These are phyloP conservation scores for Panagrolaimus sp. DNA, from an alignment of 1,140 invertebrate genomes.

Conservation along the genomic window DNA sequence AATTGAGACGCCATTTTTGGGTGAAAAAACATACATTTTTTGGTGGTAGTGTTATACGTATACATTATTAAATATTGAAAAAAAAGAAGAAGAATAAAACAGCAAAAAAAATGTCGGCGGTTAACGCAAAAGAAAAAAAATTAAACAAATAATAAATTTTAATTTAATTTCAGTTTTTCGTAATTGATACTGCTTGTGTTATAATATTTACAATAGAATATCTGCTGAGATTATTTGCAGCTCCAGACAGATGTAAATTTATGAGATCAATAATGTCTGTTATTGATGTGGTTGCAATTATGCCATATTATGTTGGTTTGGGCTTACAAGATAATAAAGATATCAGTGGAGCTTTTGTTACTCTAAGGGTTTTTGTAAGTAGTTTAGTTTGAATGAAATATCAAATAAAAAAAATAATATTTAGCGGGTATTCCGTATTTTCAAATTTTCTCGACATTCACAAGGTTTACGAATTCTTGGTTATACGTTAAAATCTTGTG, in stretches of 20 bases:
- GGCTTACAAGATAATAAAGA: conserved; percentile 64
- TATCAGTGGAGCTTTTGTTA: conserved; percentile 97
- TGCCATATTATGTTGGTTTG: conserved; percentile 93
- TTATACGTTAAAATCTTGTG: conserved; percentile 97
- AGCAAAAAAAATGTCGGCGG: too few relatives aligned
- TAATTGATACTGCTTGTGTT: conserved; percentile 73
- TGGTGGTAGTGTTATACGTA: too few relatives aligned
- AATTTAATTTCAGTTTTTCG: conserved; percentile 31
- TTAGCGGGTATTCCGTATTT: conserved; percentile 67
- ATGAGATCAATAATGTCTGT: conserved; percentile 83
- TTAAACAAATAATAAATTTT: background rate
- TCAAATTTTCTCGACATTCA: conserved; percentile 99
- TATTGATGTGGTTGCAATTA: conserved; percentile 97
- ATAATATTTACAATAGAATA: conserved; percentile 93
- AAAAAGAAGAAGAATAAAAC: too few relatives aligned
- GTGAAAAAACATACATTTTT: too few relatives aligned
- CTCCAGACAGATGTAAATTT: conserved; percentile 94
- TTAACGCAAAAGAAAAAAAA: too few relatives aligned
- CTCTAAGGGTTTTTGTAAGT: conserved; percentile 92
- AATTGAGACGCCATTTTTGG: background rate
- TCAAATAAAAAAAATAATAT: conserved; percentile 14
- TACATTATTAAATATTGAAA: too few relatives aligned
- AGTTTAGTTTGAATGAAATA: conserved; percentile 63
- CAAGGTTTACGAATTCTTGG: conserved; percentile 95
- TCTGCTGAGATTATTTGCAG: conserved; percentile 76